Evolutionary conservation across 2,797 vertebrate genomes (phyloP).

Genomic region (Erethizon dorsatum): DNA sequence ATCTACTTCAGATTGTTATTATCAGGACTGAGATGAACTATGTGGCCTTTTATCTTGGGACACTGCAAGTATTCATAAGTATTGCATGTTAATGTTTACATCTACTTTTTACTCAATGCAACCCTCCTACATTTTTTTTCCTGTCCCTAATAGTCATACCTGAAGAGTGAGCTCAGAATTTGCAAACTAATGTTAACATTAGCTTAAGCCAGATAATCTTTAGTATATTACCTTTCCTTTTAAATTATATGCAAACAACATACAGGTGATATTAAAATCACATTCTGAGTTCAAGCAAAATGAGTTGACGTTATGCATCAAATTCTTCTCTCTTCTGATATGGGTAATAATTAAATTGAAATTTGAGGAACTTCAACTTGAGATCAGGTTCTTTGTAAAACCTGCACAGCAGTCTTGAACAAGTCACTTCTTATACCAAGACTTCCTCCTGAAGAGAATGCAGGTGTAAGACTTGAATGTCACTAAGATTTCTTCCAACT

Average conservation of each 20-base stretch:
- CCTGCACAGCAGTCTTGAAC: not conserved
- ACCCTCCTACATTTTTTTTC: not conserved
- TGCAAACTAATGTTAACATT: slow-evolving; percentile 30
- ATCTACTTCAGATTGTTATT: not conserved
- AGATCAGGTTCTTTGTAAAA: not conserved
- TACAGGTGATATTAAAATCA: not conserved
- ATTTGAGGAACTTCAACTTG: not conserved
- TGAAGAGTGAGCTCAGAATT: slow-evolving; percentile 21
- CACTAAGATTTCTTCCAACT: not conserved
- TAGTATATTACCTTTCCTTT: not conserved
- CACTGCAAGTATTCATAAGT: not conserved
- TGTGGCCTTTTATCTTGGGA: not conserved
- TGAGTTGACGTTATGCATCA: not conserved
- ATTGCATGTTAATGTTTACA: not conserved
- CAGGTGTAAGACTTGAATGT: not conserved
- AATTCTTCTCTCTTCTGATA: not conserved
- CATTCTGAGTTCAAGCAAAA: not conserved
- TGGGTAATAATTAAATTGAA: not conserved
- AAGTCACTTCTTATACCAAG: not conserved
- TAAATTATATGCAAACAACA: not conserved
- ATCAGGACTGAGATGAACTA: not conserved
- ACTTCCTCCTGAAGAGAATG: not conserved
- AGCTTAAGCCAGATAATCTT: slow-evolving; percentile 9
- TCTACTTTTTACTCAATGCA: not conserved
- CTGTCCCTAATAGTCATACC: not conserved